Conservation (phyloP, 2,888 invertebrate species). For the Augiades crinisus region DNA sequence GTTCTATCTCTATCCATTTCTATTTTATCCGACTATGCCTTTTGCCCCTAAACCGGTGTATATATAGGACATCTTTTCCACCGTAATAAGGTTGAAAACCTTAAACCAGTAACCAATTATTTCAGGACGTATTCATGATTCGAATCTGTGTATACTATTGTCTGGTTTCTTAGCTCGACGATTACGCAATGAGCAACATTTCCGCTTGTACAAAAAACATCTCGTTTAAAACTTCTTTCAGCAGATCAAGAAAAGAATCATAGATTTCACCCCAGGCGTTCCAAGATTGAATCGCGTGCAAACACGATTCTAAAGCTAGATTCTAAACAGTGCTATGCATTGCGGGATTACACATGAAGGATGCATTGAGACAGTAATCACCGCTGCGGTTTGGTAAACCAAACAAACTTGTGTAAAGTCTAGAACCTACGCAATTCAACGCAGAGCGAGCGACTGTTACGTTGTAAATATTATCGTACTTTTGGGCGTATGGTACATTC, state of each 20-base stretch:
- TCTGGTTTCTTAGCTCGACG: too few species aligned
- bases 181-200: not conserved
- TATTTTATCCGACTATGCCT: too few species aligned
- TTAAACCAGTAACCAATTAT: too few species aligned
- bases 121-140: too few species aligned
- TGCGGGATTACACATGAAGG: slow-evolving; percentile 11
- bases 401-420: slow-evolving; percentile 20
- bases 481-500: too few species aligned
- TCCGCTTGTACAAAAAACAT: not conserved
- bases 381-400: slow-evolving; percentile 12
- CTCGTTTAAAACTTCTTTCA: not conserved
- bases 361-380: slow-evolving; percentile 22
- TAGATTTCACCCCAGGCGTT: slow-evolving; percentile 4
- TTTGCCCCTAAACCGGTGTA: too few species aligned
- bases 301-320: slow-evolving; percentile 8
- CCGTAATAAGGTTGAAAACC: too few species aligned
- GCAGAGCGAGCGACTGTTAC: slow-evolving; percentile 1
- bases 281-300: slow-evolving; percentile 13
- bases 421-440: slow-evolving; percentile 19
- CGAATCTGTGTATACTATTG: too few species aligned
- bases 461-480: too few species aligned
- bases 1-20: too few species aligned
- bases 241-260: not conserved
- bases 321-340: slow-evolving; percentile 6
- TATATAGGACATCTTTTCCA: too few species aligned